phyloP scores from a whole-genome alignment of 1,140 invertebrate genomes.

The Cydia amplana region DNA sequence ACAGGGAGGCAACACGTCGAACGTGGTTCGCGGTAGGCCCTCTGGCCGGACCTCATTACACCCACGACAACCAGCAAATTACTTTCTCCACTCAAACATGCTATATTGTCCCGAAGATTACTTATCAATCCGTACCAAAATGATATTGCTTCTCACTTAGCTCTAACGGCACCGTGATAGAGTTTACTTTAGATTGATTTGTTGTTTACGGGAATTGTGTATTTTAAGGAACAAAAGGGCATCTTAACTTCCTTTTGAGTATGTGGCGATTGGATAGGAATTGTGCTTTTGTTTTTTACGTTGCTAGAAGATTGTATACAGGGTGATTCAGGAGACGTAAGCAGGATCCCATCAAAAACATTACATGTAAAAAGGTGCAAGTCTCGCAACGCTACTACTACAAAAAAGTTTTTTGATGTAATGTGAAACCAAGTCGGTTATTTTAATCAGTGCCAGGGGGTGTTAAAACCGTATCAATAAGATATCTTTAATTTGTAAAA shows the following conservation, averaged over 20 bases:
- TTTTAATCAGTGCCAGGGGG: no score
- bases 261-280: neutral
- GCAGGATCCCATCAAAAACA: no score
- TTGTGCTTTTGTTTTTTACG: neutral
- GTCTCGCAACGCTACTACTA: no score
- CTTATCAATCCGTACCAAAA: neutral
- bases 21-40: no score
- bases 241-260: constrained; percentile 1
- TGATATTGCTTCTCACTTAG: neutral
- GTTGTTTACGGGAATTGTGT: neutral
- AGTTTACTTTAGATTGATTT: neutral
- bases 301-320: neutral
- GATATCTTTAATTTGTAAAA: no score
- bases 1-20: no score
- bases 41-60: neutral
- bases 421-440: no score
- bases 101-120: constrained; percentile 12
- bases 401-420: no score
- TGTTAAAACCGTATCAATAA: no score
- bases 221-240: neutral
- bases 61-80: neutral
- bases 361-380: no score
- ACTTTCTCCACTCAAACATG: neutral
- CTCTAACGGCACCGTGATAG: neutral
- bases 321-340: no score